A percentile compares a stretch with the other conserved stretches of the same genome.
Conservation (phyloP, 1,140 invertebrate genomes). For the Bombyx mori region ASM3026992v2 NC_085111.1:1271501-1272000, state of each 20-base stretch:
- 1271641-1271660: no score
- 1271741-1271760: constrained; percentile 1
- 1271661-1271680: neutral
- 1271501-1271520: neutral
- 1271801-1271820: constrained; percentile 4
- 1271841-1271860: constrained; percentile 15
- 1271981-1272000: constrained; percentile 17
- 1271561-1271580: neutral
- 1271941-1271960: constrained; percentile 43
- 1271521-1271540: neutral
- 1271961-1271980: constrained; percentile 42
- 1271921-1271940: constrained; percentile 25
- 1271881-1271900: constrained; percentile 26
- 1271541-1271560: neutral
- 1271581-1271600: neutral
- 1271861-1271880: constrained; percentile 19
- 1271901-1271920: constrained; percentile 24
- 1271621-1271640: no score
- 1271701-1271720: neutral
- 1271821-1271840: constrained; percentile 9
- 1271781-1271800: constrained; percentile 5
- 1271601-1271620: no score
- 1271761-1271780: constrained; percentile 9
- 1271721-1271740: neutral
- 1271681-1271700: neutral